Conservation (phyloP, 2,888 invertebrate genomes). For the Linyphia triangularis region DNA sequence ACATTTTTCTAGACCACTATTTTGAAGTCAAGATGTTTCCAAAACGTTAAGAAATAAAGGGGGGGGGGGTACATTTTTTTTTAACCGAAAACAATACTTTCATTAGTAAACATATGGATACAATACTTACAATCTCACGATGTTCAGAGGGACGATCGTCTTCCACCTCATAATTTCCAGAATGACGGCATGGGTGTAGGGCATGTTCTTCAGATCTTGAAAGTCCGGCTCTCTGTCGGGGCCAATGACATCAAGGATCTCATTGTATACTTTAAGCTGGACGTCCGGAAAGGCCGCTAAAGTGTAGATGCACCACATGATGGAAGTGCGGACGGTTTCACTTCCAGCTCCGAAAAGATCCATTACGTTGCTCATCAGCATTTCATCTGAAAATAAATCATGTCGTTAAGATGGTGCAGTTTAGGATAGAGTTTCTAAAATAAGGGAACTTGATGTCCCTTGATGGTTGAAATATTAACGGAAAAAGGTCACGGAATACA, state of each 20-base stretch:
- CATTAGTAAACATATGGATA: too few relatives aligned
- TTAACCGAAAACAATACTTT: too few relatives aligned
- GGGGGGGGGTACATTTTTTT: too few relatives aligned
- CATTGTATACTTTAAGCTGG: slow-evolving; percentile 83
- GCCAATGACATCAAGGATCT: slow-evolving; percentile 84
- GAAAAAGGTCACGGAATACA: too few relatives aligned
- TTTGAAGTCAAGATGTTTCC: too few relatives aligned
- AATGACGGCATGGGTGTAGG: slow-evolving; percentile 88
- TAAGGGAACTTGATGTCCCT: too few relatives aligned
- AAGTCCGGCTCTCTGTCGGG: slow-evolving; percentile 82
- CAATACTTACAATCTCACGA: slow-evolving; percentile 68
- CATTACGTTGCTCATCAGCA: slow-evolving; percentile 56
- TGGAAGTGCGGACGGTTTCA: slow-evolving; percentile 70
- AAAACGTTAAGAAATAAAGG: too few relatives aligned
- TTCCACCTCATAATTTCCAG: slow-evolving; percentile 89
- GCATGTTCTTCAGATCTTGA: slow-evolving; percentile 85
- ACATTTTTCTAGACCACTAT: too few relatives aligned
- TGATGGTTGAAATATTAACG: too few relatives aligned
- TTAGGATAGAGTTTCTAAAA: too few relatives aligned
- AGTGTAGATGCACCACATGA: slow-evolving; percentile 81
- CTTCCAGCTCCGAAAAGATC: slow-evolving; percentile 74
- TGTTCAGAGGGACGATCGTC: slow-evolving; percentile 75
- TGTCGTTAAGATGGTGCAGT: too few relatives aligned
- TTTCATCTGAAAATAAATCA: slow-evolving; percentile 60
- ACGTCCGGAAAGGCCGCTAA: slow-evolving; percentile 83